Base-by-base conservation (phyloP, 1,140 invertebrate species). In the Scaptomyza pallida region DNA sequence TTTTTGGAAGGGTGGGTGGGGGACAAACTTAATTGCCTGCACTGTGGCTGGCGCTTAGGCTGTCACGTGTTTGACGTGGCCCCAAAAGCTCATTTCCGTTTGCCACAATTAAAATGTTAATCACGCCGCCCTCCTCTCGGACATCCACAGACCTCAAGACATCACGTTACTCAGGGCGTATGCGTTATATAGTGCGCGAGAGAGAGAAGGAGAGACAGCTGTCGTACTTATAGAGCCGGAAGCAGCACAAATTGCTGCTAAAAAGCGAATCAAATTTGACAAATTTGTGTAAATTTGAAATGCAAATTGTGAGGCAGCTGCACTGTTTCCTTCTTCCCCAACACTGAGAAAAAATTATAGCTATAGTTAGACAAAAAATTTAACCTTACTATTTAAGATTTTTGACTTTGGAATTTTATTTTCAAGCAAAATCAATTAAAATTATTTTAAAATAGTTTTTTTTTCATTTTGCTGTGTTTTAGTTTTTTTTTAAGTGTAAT, bases 81-180 rank as follows among this genome's bases (percentile, higher is more conserved):
- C 21, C 30, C 52, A 37, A 63, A 83, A 79, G 63, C 81, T 85
- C 72, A 85, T 85, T 85, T 85, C 80, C 80, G 74, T 50, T n/a
- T 54, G 52, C 76, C 72, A 79, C 75, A 83, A 79, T 83, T 79
- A 85, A 79, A 83, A 79, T 85, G 80, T 65, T 77, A 77, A 81
- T 81, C 73, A 37, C 19, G 5, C 44, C 13, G 26, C n/a, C 17
- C 26, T 9, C 26, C 2, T 21, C 19, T 30, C n/a, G 56, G 56
- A 41, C 40, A 23, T 19, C 40, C 30, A 9, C 26, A 45, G 47
- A 54, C 19, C 37, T 43, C 61, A 63, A 51, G 35, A 30, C 47
- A 12, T 17, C 35, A 40, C 10, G 50, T 62, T 1, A 3, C 45
- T 45, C 60, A 10, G 15, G 62, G 40, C 62, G 54, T 65, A 65